These are phyloP conservation scores for Genyomyrus donnyi DNA, from an alignment of 2,113 vertebrate species.

Conservation along the genomic window DNA sequence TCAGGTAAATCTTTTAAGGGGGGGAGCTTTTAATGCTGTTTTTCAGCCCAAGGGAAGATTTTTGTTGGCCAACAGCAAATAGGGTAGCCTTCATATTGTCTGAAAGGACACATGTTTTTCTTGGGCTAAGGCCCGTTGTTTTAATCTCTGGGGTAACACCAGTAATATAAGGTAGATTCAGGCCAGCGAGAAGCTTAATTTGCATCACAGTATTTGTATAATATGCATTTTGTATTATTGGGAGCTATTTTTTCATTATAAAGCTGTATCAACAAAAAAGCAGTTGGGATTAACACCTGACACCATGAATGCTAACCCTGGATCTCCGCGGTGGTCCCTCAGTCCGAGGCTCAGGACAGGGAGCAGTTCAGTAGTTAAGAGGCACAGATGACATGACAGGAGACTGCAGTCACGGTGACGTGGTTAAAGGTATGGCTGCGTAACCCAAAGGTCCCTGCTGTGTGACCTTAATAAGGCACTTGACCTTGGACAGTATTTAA, in stretches of 20 bases:
- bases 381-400: background rate
- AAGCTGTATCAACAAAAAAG: background rate
- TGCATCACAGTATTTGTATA: background rate
- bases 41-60: background rate
- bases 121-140: background rate
- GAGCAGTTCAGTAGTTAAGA: background rate
- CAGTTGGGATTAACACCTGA: background rate
- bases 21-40: background rate
- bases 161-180: background rate
- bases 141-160: background rate
- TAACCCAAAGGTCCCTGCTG: background rate
- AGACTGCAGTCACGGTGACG: background rate
- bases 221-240: background rate
- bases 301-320: background rate
- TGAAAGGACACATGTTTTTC: background rate
- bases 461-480: background rate
- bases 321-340: background rate
- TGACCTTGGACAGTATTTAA: background rate
- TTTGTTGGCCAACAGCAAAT: background rate
- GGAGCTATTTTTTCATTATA: background rate
- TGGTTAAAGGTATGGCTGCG: background rate
- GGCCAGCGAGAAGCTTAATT: background rate
- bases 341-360: background rate
- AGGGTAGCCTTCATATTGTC: background rate
- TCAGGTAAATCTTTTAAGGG: conserved; percentile 52